phyloP scores from a whole-genome alignment of 2,888 invertebrate genomes.

The Drosophila tripunctata region DNA sequence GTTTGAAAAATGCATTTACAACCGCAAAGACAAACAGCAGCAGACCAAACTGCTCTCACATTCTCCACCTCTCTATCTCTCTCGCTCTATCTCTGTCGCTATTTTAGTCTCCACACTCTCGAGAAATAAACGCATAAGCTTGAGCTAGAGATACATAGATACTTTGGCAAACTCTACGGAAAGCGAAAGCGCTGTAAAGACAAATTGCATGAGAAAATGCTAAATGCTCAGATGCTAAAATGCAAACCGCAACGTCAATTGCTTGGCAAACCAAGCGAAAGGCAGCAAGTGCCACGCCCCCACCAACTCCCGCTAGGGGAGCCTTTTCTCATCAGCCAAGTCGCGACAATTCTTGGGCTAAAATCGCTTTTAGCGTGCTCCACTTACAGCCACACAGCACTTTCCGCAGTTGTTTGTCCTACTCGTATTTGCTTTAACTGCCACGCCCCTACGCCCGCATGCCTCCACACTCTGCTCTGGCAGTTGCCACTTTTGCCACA shows the following conservation, averaged over 20 bases:
- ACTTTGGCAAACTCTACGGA: slow-evolving; percentile 23
- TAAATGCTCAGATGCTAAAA: slow-evolving; percentile 58
- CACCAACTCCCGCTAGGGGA: no score
- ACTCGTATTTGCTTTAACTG: slow-evolving; percentile 26
- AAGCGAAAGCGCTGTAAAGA: slow-evolving; percentile 45
- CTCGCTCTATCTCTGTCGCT: neutral
- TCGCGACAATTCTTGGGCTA: slow-evolving; percentile 74
- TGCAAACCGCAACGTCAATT: slow-evolving; percentile 77
- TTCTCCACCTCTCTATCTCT: neutral
- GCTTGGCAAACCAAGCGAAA: slow-evolving; percentile 58
- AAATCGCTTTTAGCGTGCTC: slow-evolving; percentile 60
- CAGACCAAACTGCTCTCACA: slow-evolving; percentile 20
- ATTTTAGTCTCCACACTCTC: neutral
- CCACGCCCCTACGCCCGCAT: neutral
- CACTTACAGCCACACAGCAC: slow-evolving; percentile 38
- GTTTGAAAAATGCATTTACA: slow-evolving; percentile 80
- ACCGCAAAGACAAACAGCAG: slow-evolving; percentile 74
- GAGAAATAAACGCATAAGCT: neutral
- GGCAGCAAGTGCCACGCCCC: slow-evolving; percentile 53
- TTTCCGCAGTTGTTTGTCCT: slow-evolving; percentile 47
- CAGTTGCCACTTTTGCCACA: neutral
- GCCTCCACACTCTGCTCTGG: neutral
- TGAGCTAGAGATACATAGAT: slow-evolving; percentile 4
- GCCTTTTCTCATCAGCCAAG: slow-evolving; percentile 55
- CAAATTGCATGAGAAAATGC: slow-evolving; percentile 14